phyloP scores from a whole-genome alignment of 2,113 vertebrate species.

The Serilophus lunatus region DNA sequence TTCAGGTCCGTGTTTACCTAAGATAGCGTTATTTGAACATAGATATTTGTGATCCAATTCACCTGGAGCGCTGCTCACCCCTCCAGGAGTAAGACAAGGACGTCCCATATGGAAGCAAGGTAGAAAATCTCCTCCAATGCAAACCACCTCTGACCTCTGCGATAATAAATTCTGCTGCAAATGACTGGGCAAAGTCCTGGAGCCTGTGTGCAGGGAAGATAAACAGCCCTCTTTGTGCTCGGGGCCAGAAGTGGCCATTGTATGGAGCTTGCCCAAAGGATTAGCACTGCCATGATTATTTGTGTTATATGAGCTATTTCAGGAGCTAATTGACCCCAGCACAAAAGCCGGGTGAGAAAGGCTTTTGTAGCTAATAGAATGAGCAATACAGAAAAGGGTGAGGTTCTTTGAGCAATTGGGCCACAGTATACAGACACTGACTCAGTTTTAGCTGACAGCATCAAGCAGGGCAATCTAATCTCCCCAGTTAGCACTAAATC shows the following conservation, averaged over 20 bases:
- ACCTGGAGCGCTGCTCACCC: background rate
- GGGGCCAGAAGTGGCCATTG: slow-evolving; percentile 53
- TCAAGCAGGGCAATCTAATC: slow-evolving; percentile 65
- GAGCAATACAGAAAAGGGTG: slow-evolving; percentile 63
- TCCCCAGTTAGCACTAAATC: slow-evolving; percentile 69
- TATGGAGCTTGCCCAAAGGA: slow-evolving; percentile 48
- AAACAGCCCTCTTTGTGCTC: slow-evolving; percentile 59
- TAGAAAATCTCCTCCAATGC: slow-evolving; percentile 43
- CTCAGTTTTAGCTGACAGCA: slow-evolving; percentile 61
- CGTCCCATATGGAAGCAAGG: slow-evolving; percentile 26
- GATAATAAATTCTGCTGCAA: slow-evolving; percentile 56
- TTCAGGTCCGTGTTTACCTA: background rate
- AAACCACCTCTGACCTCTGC: slow-evolving; percentile 43
- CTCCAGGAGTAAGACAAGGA: slow-evolving; percentile 14
- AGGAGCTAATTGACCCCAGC: slow-evolving; percentile 60
- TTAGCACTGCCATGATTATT: slow-evolving; percentile 53
- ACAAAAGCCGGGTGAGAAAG: slow-evolving; percentile 65
- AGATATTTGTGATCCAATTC: slow-evolving; percentile 19
- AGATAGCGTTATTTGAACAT: background rate
- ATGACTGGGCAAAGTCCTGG: slow-evolving; percentile 43
- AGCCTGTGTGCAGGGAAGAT: slow-evolving; percentile 39
- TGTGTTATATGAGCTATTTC: slow-evolving; percentile 69
- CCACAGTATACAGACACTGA: slow-evolving; percentile 55
- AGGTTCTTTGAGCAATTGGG: slow-evolving; percentile 61
- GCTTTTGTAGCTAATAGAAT: slow-evolving; percentile 71